Percentiles rank a stretch among this genome's conserved stretches.
These are phyloP conservation scores for Drosophila tropicalis DNA, from an alignment of 1,140 invertebrate species.

Conservation along the genomic window DNA sequence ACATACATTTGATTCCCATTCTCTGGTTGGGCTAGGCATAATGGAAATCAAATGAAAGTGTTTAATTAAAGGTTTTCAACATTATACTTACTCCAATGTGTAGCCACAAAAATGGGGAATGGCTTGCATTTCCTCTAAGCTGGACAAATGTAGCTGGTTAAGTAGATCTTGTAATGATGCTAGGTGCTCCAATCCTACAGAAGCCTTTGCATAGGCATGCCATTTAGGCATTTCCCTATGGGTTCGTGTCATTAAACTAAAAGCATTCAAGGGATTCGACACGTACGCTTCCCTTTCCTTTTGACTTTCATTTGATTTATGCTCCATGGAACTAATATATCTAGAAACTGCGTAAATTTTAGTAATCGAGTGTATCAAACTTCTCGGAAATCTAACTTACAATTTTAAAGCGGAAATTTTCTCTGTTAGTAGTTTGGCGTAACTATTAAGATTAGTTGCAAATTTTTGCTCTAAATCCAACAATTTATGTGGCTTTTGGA, in stretches of 20 bases:
- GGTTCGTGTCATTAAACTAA: slow-evolving; percentile 51
- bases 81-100: slow-evolving; percentile 90
- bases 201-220: slow-evolving; percentile 33
- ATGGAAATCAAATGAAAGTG: neutral
- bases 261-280: slow-evolving; percentile 60
- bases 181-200: slow-evolving; percentile 17
- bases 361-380: no score
- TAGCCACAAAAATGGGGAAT: slow-evolving; percentile 97
- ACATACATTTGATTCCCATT: neutral
- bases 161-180: slow-evolving; percentile 88
- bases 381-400: slow-evolving; percentile 17
- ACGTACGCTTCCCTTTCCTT: slow-evolving; percentile 84
- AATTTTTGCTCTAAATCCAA: neutral
- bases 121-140: slow-evolving; percentile 93
- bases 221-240: slow-evolving; percentile 54
- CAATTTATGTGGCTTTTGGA: neutral
- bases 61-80: no score
- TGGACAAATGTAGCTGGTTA: slow-evolving; percentile 84
- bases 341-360: neutral
- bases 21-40: neutral
- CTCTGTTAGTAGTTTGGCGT: slow-evolving; percentile 30
- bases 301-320: slow-evolving; percentile 89
- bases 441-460: neutral
- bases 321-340: slow-evolving; percentile 23
- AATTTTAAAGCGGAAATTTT: slow-evolving; percentile 37